Conservation (phyloP, 2,888 invertebrate genomes). For the Lasioglossum zephyrum region DNA sequence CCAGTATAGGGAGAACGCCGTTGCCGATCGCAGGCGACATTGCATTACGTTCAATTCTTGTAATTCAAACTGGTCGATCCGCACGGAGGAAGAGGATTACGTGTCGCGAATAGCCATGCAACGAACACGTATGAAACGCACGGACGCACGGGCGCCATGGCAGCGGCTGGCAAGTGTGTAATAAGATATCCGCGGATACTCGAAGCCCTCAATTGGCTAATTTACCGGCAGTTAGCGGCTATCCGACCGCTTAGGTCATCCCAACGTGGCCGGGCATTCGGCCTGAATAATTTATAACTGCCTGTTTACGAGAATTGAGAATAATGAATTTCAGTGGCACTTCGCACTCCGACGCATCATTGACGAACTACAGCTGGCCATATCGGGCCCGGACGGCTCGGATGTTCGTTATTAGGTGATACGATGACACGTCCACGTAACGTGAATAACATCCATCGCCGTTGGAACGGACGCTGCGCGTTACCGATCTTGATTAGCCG, state of each 20-base stretch:
- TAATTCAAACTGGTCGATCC: slow-evolving; percentile 51
- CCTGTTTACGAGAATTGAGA: slow-evolving; percentile 85
- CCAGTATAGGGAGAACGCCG: neutral
- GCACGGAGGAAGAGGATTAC: slow-evolving; percentile 73
- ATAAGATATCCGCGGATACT: slow-evolving; percentile 85
- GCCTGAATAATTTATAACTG: slow-evolving; percentile 85
- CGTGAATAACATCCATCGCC: slow-evolving; percentile 68
- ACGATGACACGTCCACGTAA: slow-evolving; percentile 59
- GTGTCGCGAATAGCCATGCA: slow-evolving; percentile 61
- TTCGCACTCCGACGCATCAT: slow-evolving; percentile 74
- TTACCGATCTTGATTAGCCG: slow-evolving; percentile 24
- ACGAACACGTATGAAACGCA: slow-evolving; percentile 69
- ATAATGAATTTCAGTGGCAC: slow-evolving; percentile 83
- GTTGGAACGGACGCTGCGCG: slow-evolving; percentile 23
- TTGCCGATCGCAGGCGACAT: slow-evolving; percentile 24
- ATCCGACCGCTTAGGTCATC: slow-evolving; percentile 84
- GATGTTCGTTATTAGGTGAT: slow-evolving; percentile 72
- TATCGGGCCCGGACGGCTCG: slow-evolving; percentile 61
- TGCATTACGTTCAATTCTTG: slow-evolving; percentile 47
- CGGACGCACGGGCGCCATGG: slow-evolving; percentile 80
- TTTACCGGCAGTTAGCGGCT: slow-evolving; percentile 84
- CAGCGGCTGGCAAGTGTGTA: slow-evolving; percentile 81
- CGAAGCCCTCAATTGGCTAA: slow-evolving; percentile 85
- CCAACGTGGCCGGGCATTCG: slow-evolving; percentile 81
- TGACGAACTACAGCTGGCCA: slow-evolving; percentile 75